Base-by-base conservation (phyloP, 92 coral and sea anemone genomes). In the Muricea muricata region DNA sequence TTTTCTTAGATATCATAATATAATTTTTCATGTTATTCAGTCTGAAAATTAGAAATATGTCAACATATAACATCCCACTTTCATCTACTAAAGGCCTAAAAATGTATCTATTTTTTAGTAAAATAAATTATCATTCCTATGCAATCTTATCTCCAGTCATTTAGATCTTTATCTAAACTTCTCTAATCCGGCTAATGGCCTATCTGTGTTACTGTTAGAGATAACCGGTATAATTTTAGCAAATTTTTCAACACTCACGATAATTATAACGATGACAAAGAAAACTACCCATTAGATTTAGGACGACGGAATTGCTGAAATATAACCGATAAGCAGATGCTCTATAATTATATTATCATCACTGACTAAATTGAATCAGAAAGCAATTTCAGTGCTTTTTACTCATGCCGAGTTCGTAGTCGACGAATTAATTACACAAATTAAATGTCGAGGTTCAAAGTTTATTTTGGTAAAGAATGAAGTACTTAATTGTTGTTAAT, bases 251-350 rank as follows among this genome's bases (percentile, higher is more conserved):
- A 23, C 54, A 73, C 52, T 73, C 52, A 7, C 56, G 79, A 42
- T 39, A 73, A 73, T 42, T 33, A 37, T 40, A 25, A 72, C 31
- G 56, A 72, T 72, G 78, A 40, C 78, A 72, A 39, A 24, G 30
- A 35, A 72, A 72, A 72, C 56, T 32, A 40, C 8, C 26, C 68
- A 18, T 8, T 9, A 60, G 23, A 18, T 63, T 63, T 26, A 0
- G 70, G 39, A 52, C 30, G 39, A 63, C 37, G 70, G 20, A 4
- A 26, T 32, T 28, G 70, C 2, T 29, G 37, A 63, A 30, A 26
- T 32, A 32, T 63, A 39, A 29, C 37, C 34, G 70, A 63, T 63
- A 63, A 63, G 21, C 70, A 63, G 70, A 63, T 39, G 30, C 20
- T 25, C 4, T 37, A 14, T 54, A 50, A 54, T 23, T 54, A 6